Evolutionary conservation across 2,888 invertebrate species (phyloP).

Genomic region (Timema podura): DNA sequence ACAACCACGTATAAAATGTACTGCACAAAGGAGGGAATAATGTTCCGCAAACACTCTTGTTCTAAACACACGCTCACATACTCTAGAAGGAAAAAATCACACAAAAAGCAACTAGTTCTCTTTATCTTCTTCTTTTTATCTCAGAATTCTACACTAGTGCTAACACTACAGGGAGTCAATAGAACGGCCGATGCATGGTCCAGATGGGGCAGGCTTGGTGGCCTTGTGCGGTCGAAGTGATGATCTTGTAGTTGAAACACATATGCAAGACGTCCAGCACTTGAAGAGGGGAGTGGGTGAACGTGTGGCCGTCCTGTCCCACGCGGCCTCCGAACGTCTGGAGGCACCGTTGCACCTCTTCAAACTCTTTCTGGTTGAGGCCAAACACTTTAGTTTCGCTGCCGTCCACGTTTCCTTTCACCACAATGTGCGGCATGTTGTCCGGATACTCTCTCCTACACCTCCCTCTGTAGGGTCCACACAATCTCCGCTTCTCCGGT

Average conservation of each 20-base stretch:
- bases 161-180: neutral
- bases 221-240: slow-evolving; percentile 33
- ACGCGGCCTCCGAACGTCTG: slow-evolving; percentile 34
- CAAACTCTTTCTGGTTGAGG: slow-evolving; percentile 33
- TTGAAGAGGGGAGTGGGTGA: slow-evolving; percentile 33
- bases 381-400: slow-evolving; percentile 36
- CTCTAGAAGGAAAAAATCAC: too few relatives aligned
- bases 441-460: slow-evolving; percentile 46
- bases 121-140: too few relatives aligned
- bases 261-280: slow-evolving; percentile 30
- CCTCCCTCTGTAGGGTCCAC: slow-evolving; percentile 78
- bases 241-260: slow-evolving; percentile 33
- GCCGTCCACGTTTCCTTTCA: slow-evolving; percentile 36
- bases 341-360: slow-evolving; percentile 26
- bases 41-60: too few relatives aligned
- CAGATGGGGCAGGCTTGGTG: slow-evolving; percentile 35
- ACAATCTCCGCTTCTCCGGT: slow-evolving; percentile 78
- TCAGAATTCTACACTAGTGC: neutral
- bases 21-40: too few relatives aligned
- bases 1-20: too few relatives aligned
- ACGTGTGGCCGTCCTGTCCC: slow-evolving; percentile 37
- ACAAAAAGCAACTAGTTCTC: too few relatives aligned
- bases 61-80: too few relatives aligned
- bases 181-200: slow-evolving; percentile 35
- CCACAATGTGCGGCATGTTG: slow-evolving; percentile 36